Evolutionary conservation across 37 sponge, comb jelly and placozoan species (phyloP).

Genomic region (Crambe crambe): DNA sequence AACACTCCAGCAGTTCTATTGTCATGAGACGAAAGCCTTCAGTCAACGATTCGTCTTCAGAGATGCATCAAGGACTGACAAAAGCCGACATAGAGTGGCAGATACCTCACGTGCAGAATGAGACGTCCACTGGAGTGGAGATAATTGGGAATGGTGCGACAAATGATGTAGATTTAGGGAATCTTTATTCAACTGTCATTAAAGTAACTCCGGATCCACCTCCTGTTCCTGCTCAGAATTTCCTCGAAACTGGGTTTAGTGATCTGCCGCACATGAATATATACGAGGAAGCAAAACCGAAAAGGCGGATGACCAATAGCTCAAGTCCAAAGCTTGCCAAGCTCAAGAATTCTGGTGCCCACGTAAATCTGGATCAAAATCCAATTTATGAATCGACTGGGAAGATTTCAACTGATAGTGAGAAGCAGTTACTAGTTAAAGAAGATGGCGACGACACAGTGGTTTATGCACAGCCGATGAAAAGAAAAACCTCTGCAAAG

Average conservation of each 20-base stretch:
- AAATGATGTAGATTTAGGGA: neutral
- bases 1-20: neutral
- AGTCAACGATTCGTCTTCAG: constrained; percentile 3
- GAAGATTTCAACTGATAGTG: neutral
- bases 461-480: neutral
- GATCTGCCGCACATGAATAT: neutral
- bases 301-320: constrained; percentile 13
- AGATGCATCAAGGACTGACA: neutral
- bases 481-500: neutral
- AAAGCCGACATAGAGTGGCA: constrained; percentile 30
- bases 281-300: neutral
- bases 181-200: neutral
- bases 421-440: neutral
- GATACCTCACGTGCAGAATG: neutral
- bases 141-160: too few relatives aligned
- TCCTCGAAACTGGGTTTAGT: neutral
- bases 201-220: neutral
- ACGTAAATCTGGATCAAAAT: neutral
- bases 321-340: constrained; percentile 20
- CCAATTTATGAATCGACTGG: constrained; percentile 23
- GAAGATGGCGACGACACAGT: neutral
- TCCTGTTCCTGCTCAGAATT: neutral
- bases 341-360: neutral
- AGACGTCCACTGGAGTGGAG: too few relatives aligned
- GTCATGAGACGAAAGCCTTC: neutral